Evolutionary conservation across 1,140 invertebrate genomes (phyloP).

Genomic region (Drosophila aff.): DNA sequence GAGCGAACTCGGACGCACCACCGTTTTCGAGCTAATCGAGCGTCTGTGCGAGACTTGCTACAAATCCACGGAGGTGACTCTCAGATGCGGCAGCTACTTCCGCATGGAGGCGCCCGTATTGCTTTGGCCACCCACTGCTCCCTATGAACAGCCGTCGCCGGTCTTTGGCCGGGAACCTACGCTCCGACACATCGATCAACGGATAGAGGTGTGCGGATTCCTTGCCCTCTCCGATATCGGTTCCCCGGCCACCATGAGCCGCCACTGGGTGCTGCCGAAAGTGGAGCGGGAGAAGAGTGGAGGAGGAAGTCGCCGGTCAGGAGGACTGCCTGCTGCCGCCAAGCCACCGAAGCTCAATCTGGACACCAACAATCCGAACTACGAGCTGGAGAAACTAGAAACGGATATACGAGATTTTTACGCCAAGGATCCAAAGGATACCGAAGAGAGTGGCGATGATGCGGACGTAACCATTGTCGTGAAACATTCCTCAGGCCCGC

Average conservation of each 20-base stretch:
- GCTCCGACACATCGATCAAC: slow-evolving; percentile 77
- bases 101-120: slow-evolving; percentile 88
- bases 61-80: slow-evolving; percentile 90
- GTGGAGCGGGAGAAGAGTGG: slow-evolving; percentile 75
- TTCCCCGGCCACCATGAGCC: slow-evolving; percentile 96
- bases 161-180: slow-evolving; percentile 39
- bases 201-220: slow-evolving; percentile 94
- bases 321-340: slow-evolving; percentile 15
- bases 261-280: slow-evolving; percentile 94
- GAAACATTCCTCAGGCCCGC: slow-evolving; percentile 44
- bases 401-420: slow-evolving; percentile 85
- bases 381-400: slow-evolving; percentile 87
- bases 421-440: slow-evolving; percentile 86
- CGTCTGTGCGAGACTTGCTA: slow-evolving; percentile 92
- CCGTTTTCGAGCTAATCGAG: slow-evolving; percentile 89
- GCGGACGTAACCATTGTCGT: slow-evolving; percentile 86
- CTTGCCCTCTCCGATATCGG: slow-evolving; percentile 93
- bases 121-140: slow-evolving; percentile 91
- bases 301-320: slow-evolving; percentile 48
- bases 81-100: slow-evolving; percentile 91
- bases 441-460: slow-evolving; percentile 85
- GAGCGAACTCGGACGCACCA: slow-evolving; percentile 77
- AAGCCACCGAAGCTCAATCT: slow-evolving; percentile 68
- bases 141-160: slow-evolving; percentile 46
- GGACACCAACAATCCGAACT: slow-evolving; percentile 77